Percentiles rank a stretch among this genome's conserved stretches.
These are phyloP conservation scores for Arctia plantaginis DNA, from an alignment of 2,888 invertebrate genomes.

Conservation along the genomic window DNA sequence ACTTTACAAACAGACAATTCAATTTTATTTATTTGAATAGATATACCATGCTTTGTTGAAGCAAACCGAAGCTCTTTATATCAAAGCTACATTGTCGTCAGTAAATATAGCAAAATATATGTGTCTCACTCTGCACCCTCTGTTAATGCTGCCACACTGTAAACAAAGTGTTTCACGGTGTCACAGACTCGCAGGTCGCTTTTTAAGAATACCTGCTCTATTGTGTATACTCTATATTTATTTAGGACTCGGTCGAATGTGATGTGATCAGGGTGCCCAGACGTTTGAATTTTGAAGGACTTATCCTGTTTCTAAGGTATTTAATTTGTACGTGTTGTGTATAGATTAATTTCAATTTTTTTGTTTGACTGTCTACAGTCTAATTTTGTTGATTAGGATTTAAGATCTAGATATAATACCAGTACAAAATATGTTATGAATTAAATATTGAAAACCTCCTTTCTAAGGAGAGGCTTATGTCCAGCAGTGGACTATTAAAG, in stretches of 20 bases:
- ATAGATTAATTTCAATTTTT: too few relatives aligned
- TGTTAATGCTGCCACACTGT: slow-evolving; percentile 14
- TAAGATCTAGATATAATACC: too few relatives aligned
- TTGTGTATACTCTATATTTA: slow-evolving; percentile 45
- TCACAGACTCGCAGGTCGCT: slow-evolving; percentile 22
- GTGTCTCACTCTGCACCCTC: slow-evolving; percentile 4
- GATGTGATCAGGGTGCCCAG: slow-evolving; percentile 25
- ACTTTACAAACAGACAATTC: too few relatives aligned
- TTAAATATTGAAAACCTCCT: too few relatives aligned
- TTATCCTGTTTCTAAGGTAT: neutral
- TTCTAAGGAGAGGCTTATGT: too few relatives aligned
- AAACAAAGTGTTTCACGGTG: slow-evolving; percentile 18
- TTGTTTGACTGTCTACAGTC: too few relatives aligned
- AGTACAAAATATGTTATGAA: too few relatives aligned
- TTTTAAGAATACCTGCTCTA: slow-evolving; percentile 39
- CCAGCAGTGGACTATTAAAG: too few relatives aligned
- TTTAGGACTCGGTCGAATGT: slow-evolving; percentile 38
- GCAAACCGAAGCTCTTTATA: neutral
- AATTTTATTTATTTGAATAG: too few relatives aligned
- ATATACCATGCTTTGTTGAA: neutral
- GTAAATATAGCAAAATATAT: slow-evolving; percentile 19
- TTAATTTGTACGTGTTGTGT: too few relatives aligned
- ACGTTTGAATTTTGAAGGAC: neutral
- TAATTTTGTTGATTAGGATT: too few relatives aligned
- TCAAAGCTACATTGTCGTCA: slow-evolving; percentile 9